phyloP scores from a whole-genome alignment of 2,888 invertebrate species.

The Lingula anatina region DNA sequence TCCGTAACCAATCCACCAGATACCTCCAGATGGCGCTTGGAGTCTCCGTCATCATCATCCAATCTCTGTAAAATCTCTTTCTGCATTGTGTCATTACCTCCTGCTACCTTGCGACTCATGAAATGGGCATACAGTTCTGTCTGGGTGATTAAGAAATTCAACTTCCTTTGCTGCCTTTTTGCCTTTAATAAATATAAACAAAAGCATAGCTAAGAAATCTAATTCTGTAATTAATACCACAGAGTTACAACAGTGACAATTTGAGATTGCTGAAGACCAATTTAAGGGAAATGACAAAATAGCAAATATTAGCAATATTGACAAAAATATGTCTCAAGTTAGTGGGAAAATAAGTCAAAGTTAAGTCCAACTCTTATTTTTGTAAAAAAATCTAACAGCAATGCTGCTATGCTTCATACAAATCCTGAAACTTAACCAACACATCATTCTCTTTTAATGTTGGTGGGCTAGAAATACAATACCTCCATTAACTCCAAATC shows the following conservation, averaged over 20 bases:
- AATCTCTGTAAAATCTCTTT: slow-evolving; percentile 77
- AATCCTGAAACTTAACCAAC: not conserved
- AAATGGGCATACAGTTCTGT: slow-evolving; percentile 96
- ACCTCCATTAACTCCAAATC: slow-evolving; percentile 72
- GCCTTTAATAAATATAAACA: slow-evolving; percentile 61
- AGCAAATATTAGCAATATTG: too few species aligned
- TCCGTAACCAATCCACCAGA: slow-evolving; percentile 25
- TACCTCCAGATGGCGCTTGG: slow-evolving; percentile 58
- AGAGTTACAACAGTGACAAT: too few species aligned
- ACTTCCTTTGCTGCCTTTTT: slow-evolving; percentile 85
- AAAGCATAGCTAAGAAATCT: too few species aligned
- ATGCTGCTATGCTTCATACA: too few species aligned
- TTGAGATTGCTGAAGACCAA: too few species aligned
- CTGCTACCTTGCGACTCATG: slow-evolving; percentile 83
- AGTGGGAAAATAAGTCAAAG: too few species aligned
- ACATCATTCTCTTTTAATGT: too few species aligned
- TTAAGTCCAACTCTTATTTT: not conserved
- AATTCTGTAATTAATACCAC: too few species aligned
- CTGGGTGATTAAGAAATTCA: slow-evolving; percentile 93
- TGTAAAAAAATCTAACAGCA: not conserved
- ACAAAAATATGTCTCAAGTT: not conserved
- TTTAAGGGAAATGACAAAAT: too few species aligned
- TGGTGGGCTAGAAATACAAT: slow-evolving; percentile 3
- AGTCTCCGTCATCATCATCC: slow-evolving; percentile 61
- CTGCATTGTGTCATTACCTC: slow-evolving; percentile 64